These are phyloP conservation scores for Dyspetes luteomarginatus DNA, from an alignment of 2,888 invertebrate genomes.

Conservation along the genomic window DNA sequence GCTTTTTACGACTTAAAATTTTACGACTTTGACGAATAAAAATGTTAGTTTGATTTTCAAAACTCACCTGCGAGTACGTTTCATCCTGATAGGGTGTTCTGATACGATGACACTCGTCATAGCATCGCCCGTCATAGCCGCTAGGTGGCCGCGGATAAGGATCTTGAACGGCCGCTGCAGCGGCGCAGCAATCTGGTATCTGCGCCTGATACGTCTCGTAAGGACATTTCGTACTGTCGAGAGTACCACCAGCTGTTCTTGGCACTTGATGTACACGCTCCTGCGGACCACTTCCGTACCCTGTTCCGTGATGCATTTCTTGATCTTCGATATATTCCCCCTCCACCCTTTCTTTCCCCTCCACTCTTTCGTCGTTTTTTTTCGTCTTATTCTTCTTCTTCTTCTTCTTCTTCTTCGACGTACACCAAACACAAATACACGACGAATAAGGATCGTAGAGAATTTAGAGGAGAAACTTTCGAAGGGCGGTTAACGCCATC, in stretches of 20 bases:
- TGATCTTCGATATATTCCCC: conserved; percentile 20
- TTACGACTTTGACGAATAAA: no score
- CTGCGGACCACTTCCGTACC: conserved; percentile 80
- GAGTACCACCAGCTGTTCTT: conserved; percentile 69
- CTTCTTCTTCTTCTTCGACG: not conserved
- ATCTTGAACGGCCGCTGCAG: conserved; percentile 82
- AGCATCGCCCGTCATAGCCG: conserved; percentile 80
- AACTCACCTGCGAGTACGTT: conserved; percentile 78
- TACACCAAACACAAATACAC: conserved; percentile 25
- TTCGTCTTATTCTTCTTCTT: conserved; percentile 9
- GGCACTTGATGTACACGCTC: conserved; percentile 78
- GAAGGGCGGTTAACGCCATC: conserved; percentile 1
- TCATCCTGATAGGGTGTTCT: conserved; percentile 81
- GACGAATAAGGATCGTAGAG: not conserved
- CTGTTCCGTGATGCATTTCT: conserved; percentile 80
- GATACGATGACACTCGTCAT: conserved; percentile 80
- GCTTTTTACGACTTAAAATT: no score
- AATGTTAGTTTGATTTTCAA: no score
- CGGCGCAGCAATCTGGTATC: conserved; percentile 82
- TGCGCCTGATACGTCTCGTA: conserved; percentile 82
- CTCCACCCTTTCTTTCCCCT: not conserved
- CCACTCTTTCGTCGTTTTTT: conserved; percentile 11
- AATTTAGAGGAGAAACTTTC: conserved; percentile 18
- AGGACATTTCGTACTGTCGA: conserved; percentile 76
- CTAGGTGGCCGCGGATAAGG: conserved; percentile 83